Evolutionary conservation across 2,888 invertebrate genomes (phyloP), one percentile per base, ranked within the genome.

Genomic region (Drosophila quinaria): DNA sequence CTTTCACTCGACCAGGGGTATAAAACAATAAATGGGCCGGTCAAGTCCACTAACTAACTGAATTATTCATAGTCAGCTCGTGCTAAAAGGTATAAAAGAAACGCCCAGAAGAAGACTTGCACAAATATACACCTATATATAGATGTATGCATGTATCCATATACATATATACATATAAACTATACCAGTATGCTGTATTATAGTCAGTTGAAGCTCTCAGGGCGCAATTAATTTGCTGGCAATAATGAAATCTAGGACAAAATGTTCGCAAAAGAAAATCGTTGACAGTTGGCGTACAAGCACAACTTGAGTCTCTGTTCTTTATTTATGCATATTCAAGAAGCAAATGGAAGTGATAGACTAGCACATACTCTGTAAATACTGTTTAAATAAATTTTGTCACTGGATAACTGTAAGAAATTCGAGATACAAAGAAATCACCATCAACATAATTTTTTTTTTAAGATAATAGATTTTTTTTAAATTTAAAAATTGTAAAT

Each of bases 221-320:
- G 73, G 67, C 78, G 78, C 85, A 87, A 84, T 84, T 84, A 87
- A 84, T 84, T 84, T 87, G 85, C 89, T 60, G 85, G 89, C 87
- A 84, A 89, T 89, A 87, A 81, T 81, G 68, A 89, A 87, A 84
- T 87, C 87, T 83, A 87, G 89, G 89, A 84, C 86, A 87, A 83
- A 83, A 80, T 80, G 80, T 74, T 76, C 50, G 87, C 80, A 64
- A 87, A 89, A 71, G 89, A 67, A 87, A 84, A 70, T 73, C 81
- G 89, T 76, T 84, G 84, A 87, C 89, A 87, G 85, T 78, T 63
- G 66, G 50, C 47, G 61, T 59, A 62, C 69, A 64, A 56, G 60
- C 35, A 47, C 29, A 17, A 64, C 51, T 68, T 44, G 44, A 50
- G 37, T 56, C 29, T 54, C 44, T 46, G 41, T 51, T 62, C 39